Evolutionary conservation across 2,888 invertebrate species (phyloP), one percentile per base, ranked within the genome.

Genomic region (Aleiodes leptofemur): DNA sequence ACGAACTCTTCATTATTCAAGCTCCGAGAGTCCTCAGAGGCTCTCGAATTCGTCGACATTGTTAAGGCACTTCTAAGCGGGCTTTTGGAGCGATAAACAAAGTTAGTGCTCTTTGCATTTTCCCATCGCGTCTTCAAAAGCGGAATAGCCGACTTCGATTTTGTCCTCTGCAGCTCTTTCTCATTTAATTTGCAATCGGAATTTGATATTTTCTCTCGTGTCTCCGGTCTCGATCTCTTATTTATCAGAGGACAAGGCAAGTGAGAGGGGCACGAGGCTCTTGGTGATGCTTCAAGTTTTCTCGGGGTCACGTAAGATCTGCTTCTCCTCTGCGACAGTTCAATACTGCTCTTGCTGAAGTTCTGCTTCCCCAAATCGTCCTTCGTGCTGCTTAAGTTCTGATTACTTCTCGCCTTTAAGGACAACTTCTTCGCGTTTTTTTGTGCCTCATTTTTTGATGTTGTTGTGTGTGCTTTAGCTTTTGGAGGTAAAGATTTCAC

Each of bases 131-230:
- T 85, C 72, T 78, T 83, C 7, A 85, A 69, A 23, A 86, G 75
- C 4, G 87, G 86, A 76, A 87, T 87, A 38, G 81, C 83, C n/a
- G 87, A 87, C 73, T 78, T 86, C 0, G 83, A 83, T 2, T 72
- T 76, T 9, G 78, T 73, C 66, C 72, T 82, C 0, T 73, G 64
- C 14, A 3, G 31, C 11, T 34, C 16, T 43, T 61, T 23, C 9
- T 43, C 43, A 43, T 8, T 48, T 16, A 14, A 43, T 43, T 43
- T 64, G 6, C 64, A 23, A 13, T 64, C 64, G 4, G 48, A 48
- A 23, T 48, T 64, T 14, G 64, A 8, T 4, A 16, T 48, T 23
- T 48, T 64, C 13, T 16, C n/a, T 48, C 48, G 34, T n/a, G 29
- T 34, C 13, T 34, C 16, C 4, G 56, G 34, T 16, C 38, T 55